Percentiles rank a stretch among this genome's conserved stretches.
These are phyloP conservation scores for Myotis daubentonii DNA, from an alignment of 2,797 vertebrate genomes.

Conservation along the genomic window DNA sequence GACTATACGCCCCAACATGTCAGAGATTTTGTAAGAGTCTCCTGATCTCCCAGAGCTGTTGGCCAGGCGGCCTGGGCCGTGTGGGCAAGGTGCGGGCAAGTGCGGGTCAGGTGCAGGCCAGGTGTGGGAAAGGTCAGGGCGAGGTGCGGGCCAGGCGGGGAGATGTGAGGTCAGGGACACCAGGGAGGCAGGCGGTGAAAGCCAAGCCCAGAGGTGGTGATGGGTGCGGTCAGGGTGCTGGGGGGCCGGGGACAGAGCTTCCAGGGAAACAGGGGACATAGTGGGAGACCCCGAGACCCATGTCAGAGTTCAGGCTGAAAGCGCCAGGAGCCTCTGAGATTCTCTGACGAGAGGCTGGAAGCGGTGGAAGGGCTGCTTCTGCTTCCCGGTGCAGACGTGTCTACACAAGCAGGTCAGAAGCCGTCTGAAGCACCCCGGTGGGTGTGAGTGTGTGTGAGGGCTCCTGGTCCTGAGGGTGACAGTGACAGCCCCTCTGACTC, in stretches of 20 bases:
- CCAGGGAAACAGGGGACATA: background rate
- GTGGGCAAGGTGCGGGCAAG: too few species aligned
- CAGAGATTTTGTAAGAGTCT: background rate
- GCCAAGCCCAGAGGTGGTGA: background rate
- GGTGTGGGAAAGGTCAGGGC: background rate
- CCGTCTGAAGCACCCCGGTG: background rate
- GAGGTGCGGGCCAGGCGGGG: too few species aligned
- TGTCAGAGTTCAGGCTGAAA: background rate
- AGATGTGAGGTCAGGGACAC: too few species aligned
- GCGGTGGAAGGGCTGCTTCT: background rate
- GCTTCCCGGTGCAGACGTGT: background rate
- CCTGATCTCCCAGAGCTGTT: background rate
- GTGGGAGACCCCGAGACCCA: background rate
- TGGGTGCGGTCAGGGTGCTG: rapidly evolving
- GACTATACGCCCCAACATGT: background rate
- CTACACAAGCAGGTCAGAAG: background rate
- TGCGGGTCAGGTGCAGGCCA: background rate
- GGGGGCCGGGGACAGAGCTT: background rate
- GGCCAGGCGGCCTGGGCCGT: background rate
- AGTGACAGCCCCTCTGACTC: background rate
- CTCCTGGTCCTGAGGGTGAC: background rate
- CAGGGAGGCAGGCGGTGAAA: too few species aligned
- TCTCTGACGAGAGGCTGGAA: background rate
- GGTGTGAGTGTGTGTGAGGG: background rate
- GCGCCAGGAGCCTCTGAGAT: background rate